A percentile compares a stretch with the other conserved stretches of the same genome.
phyloP scores from a whole-genome alignment of 2,113 vertebrate species.

The Macquaria australasica region DNA sequence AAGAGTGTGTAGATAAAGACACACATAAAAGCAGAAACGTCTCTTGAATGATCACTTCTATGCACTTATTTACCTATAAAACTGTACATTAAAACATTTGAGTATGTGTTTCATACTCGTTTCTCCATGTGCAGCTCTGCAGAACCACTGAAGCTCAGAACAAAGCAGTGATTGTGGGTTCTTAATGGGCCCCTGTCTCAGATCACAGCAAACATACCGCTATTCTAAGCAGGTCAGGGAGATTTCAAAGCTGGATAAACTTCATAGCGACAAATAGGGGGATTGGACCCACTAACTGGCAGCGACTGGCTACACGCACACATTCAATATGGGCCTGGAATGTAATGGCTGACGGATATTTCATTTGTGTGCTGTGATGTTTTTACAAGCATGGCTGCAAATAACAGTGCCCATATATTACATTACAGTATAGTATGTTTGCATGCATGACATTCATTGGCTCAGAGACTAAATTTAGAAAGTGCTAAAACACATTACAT shows the following conservation, averaged over 20 bases:
- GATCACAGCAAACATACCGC: conserved; percentile 44
- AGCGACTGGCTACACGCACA: conserved; percentile 23
- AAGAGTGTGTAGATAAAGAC: too few relatives aligned
- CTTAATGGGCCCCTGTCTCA: conserved; percentile 32
- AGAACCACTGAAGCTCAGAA: conserved; percentile 31
- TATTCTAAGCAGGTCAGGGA: conserved; percentile 65
- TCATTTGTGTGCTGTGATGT: neutral
- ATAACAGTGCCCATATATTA: neutral
- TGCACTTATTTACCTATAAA: neutral
- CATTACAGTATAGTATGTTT: neutral
- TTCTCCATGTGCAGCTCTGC: conserved; percentile 11
- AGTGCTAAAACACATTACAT: neutral
- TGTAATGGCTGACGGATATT: conserved; percentile 7
- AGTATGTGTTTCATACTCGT: neutral
- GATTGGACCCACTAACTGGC: conserved; percentile 25
- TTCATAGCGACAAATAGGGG: conserved; percentile 18
- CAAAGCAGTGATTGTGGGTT: conserved; percentile 12
- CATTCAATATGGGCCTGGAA: conserved; percentile 41
- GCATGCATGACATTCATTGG: neutral
- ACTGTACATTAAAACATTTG: neutral
- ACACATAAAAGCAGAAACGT: neutral
- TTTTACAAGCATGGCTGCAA: conserved; percentile 6
- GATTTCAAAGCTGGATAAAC: conserved; percentile 55
- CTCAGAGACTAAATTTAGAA: neutral
- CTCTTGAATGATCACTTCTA: neutral